These are phyloP conservation scores for Cephus nigrinus DNA, from an alignment of 2,888 invertebrate species.

Conservation along the genomic window DNA sequence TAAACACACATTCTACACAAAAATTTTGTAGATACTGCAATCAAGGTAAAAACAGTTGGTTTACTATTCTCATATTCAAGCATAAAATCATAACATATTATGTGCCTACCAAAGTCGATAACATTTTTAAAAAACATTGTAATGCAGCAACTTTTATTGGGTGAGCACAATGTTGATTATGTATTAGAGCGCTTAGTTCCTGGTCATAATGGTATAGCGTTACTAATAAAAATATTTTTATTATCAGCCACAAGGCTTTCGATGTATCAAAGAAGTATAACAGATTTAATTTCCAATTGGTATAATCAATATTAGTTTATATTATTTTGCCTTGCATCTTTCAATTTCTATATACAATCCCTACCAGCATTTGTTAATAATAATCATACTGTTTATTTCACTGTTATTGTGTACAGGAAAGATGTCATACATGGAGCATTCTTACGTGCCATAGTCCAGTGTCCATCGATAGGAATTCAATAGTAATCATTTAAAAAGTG, in stretches of 20 bases:
- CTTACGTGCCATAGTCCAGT: background rate
- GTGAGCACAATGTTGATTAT: background rate
- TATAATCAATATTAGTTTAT: background rate
- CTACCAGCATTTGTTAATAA: background rate
- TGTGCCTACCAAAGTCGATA: constrained; percentile 22
- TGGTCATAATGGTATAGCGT: background rate
- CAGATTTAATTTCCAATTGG: background rate
- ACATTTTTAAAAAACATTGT: background rate
- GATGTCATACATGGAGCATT: background rate
- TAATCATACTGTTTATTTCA: background rate
- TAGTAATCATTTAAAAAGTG: background rate
- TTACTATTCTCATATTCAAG: constrained; percentile 5
- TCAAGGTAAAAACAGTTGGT: background rate
- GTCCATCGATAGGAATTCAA: background rate
- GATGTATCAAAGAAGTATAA: background rate
- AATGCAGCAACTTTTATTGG: background rate
- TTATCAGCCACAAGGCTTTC: background rate
- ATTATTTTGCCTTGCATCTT: background rate
- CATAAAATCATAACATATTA: constrained; percentile 17
- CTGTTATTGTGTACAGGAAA: background rate
- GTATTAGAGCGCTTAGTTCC: background rate
- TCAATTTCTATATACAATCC: background rate
- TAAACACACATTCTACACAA: background rate
- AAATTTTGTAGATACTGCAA: background rate
- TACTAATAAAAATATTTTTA: background rate